Evolutionary conservation across 2,113 vertebrate genomes (phyloP).

Genomic region (Gyps fulvus): DNA sequence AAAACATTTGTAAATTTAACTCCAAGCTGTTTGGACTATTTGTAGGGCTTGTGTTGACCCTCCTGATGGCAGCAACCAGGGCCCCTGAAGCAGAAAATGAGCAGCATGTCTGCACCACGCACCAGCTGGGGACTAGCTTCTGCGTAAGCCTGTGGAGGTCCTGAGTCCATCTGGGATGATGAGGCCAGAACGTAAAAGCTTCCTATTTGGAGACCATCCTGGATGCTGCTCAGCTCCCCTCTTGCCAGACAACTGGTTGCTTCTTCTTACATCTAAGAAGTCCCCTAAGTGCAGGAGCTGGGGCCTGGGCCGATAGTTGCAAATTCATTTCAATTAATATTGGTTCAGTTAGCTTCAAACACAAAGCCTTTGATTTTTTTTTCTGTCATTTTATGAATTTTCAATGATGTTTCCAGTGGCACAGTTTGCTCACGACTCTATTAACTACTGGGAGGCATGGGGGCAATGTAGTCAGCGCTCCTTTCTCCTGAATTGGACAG

Average conservation of each 20-base stretch:
- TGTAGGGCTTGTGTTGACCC: neutral
- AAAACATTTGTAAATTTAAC: neutral
- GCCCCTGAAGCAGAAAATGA: neutral
- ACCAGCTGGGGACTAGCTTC: slow-evolving; percentile 33
- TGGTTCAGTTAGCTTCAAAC: neutral
- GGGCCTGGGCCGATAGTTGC: neutral
- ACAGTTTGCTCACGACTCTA: neutral
- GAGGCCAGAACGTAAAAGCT: neutral
- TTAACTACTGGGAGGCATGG: neutral
- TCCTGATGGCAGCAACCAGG: neutral
- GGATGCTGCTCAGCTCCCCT: neutral
- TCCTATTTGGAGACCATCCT: neutral
- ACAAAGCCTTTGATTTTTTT: fast-evolving
- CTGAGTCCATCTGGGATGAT: neutral
- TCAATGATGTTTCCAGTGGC: neutral
- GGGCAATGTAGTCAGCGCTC: neutral
- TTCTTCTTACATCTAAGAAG: neutral
- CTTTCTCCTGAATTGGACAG: neutral
- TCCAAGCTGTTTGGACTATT: neutral
- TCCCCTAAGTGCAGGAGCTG: neutral
- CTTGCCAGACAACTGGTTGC: neutral
- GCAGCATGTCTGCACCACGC: neutral
- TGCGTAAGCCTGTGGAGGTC: neutral
- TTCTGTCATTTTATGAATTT: neutral
- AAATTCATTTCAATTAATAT: neutral